Evolutionary conservation across 1,140 invertebrate genomes (phyloP).

Genomic region (Trachymyrmex cornetzi): DNA sequence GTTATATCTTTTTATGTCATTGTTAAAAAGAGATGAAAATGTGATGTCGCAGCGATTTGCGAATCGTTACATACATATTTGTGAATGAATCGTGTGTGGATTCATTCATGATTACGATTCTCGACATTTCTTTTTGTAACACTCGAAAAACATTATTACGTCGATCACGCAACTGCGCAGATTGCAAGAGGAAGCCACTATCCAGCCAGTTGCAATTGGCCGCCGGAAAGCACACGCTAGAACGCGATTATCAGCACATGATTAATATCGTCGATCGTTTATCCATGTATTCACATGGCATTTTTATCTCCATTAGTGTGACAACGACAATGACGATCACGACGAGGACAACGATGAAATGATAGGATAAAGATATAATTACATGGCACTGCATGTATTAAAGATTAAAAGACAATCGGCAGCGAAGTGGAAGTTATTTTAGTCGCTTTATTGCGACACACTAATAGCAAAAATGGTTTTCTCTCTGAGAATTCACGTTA

Average conservation of each 20-base stretch:
- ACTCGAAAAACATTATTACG: conserved; percentile 36
- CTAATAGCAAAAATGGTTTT: conserved; percentile 53
- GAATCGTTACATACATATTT: background rate
- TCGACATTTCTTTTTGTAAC: background rate
- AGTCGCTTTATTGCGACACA: conserved; percentile 44
- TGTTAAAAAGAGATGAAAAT: background rate
- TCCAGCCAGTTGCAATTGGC: conserved; percentile 8
- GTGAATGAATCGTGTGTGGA: background rate
- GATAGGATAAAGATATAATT: conserved; percentile 60
- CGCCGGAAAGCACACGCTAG: conserved; percentile 25
- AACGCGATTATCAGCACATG: conserved; percentile 46
- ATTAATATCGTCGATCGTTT: conserved; percentile 59
- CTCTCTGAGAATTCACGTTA: conserved; percentile 51
- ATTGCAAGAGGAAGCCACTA: conserved; percentile 32
- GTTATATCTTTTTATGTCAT: background rate
- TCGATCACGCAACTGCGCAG: conserved; percentile 34
- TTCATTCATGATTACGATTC: background rate
- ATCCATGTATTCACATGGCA: conserved; percentile 30
- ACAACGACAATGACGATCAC: background rate
- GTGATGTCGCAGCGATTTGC: background rate
- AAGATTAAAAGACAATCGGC: conserved; percentile 61
- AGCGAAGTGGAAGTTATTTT: conserved; percentile 58
- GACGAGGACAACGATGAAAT: conserved; percentile 35
- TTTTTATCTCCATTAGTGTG: conserved; percentile 59
- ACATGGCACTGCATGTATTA: conserved; percentile 29